Base-by-base conservation (phyloP, 2,888 invertebrate species). In the Eupithecia insigniata region DNA sequence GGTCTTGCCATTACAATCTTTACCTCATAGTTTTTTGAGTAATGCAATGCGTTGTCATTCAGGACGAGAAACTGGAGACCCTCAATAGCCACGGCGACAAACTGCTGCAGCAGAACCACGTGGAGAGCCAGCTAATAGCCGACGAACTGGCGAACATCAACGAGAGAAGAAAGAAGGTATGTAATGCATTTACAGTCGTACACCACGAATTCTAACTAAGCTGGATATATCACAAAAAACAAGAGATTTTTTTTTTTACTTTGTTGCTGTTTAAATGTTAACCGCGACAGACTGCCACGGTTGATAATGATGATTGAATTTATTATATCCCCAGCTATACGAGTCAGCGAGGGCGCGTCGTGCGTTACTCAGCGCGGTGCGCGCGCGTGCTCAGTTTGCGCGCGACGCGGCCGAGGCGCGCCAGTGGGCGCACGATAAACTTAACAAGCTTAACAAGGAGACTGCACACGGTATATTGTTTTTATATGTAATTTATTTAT, bases 401-500 rank as follows among this genome's bases (percentile, higher is more conserved):
- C 95, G 99, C 43, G 99, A 99, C 90, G 98, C 98, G 10, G 97
- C 96, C 6, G 99, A 99, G 88, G 97, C 98, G 0, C 96, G 98
- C 83, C 96, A 96, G 2, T 99, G 99, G 99, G 97, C 99, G 73
- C 97, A 96, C 46, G 99, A 99, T 87, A 99, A 98, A 87, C 96
- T 97, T 76, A 98, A 98, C 89, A 97, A 97, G 86, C 93, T 98
- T 10, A 97, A 97, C 74, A 96, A 97, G 0, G 97, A 98, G 86
- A 96, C 96, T 10, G 96, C 95, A 7, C 89, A 89, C 7, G 92
- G 91, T 91, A 36, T 69, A 36, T 62, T 34, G n/a, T n/a, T n/a
- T n/a, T n/a, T n/a, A n/a, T n/a, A n/a, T n/a, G n/a, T n/a, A n/a
- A n/a, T n/a, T n/a, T n/a, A n/a, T n/a, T n/a, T n/a, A n/a, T n/a